A percentile compares a stretch with the other conserved stretches of the same genome.
Conservation (phyloP, 2,113 vertebrate species). For the Oncorhynchus clarkii region DNA sequence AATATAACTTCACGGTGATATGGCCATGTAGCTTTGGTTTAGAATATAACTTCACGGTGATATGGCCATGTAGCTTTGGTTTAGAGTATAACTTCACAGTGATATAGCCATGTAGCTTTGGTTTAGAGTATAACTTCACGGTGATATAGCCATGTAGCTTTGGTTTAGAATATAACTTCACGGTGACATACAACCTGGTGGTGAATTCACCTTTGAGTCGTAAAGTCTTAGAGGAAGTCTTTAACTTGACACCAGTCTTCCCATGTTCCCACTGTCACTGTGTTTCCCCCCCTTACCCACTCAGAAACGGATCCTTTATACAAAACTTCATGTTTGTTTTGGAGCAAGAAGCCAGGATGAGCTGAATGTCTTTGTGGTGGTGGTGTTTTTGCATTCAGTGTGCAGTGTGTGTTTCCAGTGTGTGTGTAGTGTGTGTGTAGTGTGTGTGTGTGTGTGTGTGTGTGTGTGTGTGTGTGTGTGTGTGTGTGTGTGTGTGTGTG, state of each 20-base stretch:
- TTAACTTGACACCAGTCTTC: constrained; percentile 37
- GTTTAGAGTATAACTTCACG: too few species aligned
- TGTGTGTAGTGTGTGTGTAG: neutral
- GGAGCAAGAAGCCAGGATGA: constrained; percentile 48
- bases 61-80: too few species aligned
- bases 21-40: too few species aligned
- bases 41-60: too few species aligned
- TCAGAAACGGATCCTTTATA: constrained; percentile 37
- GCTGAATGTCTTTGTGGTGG: constrained; percentile 64
- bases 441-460: neutral
- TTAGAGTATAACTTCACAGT: too few species aligned
- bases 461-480: too few species aligned
- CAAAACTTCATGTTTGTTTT: constrained; percentile 63
- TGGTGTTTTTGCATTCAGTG: constrained; percentile 20
- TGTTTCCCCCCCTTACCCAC: neutral
- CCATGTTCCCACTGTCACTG: constrained; percentile 30
- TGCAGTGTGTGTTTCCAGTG: too few species aligned
- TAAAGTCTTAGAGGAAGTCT: constrained; percentile 40
- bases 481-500: constrained; percentile 20
- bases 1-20: too few species aligned
- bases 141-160: too few species aligned
- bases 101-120: too few species aligned
- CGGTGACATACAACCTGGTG: neutral
- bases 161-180: too few species aligned
- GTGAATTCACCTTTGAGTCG: constrained; percentile 42